Base-by-base conservation (phyloP, 2,797 vertebrate genomes). In the Leptoclinus maculatus region DNA sequence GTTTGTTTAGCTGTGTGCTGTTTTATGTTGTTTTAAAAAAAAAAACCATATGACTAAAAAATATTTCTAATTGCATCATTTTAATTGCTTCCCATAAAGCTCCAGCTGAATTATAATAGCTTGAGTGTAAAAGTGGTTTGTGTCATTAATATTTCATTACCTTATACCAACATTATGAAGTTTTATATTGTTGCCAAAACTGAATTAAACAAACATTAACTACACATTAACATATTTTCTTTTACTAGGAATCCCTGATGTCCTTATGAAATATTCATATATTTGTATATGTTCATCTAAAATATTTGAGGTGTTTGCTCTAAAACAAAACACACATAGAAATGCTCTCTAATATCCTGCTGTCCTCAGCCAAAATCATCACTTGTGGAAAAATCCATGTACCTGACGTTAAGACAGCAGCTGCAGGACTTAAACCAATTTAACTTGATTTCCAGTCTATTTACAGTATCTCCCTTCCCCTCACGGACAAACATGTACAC, bases 1-100 rank as follows among this genome's bases (percentile, higher is more conserved):
- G 79, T 84, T 88, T 85, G 81, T 72, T 80, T 76, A 76, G 78
- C 84, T 84, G 69, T 71, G 71, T 74, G 77, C 64, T 81, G 82
- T 80, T 74, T 56, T 77, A 38, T 83, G 36, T 51, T 78, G 71
- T 58, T 75, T 79, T 41, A 78, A 82, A 73, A 27, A 45, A 67
- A 76, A 76, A 60, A 47, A n/a, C n/a, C 47, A 34, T 9, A 72
- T 34, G 76, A 72, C n/a, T 2, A 75, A 83, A 78, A 66, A 76
- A 70, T 60, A 71, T 66, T 68, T 74, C 54, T 57, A 64, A 81
- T 73, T 73, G 64, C 17, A 29, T 41, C 3, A 2, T 57, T 78
- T 32, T 38, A 68, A 81, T 80, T 63, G 38, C 58, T 70, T 68
- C 53, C 78, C 34, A 51, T 75, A 66, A 66, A 58, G 64, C 72